A percentile compares a stretch with the other conserved stretches of the same genome.
phyloP scores from a whole-genome alignment of 2,888 invertebrate species.

The Diplazon laetatorius region DNA sequence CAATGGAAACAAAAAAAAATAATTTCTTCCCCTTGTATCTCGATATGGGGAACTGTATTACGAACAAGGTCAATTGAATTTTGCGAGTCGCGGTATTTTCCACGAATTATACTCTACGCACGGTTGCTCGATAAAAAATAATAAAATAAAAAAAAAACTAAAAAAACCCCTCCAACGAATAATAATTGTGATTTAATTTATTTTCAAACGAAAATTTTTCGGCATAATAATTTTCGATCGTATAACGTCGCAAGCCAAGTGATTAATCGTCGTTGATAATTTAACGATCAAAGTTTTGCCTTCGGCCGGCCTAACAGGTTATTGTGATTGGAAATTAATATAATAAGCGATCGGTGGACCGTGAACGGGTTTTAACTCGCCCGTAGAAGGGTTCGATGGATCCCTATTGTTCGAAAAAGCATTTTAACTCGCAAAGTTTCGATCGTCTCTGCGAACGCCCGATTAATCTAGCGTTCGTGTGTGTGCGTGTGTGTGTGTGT shows the following conservation, averaged over 20 bases:
- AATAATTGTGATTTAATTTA: not conserved
- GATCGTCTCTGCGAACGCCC: slow-evolving; percentile 3
- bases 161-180: too few relatives aligned
- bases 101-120: too few relatives aligned
- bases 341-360: slow-evolving; percentile 4
- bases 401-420: slow-evolving; percentile 15
- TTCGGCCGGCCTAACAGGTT: not conserved
- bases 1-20: too few relatives aligned
- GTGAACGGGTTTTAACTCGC: slow-evolving; percentile 13
- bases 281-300: slow-evolving; percentile 42
- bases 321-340: slow-evolving; percentile 35
- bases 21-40: too few relatives aligned
- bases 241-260: not conserved
- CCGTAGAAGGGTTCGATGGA: slow-evolving; percentile 8
- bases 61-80: too few relatives aligned
- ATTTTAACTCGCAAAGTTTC: slow-evolving; percentile 30
- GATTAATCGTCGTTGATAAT: slow-evolving; percentile 30
- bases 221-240: not conserved
- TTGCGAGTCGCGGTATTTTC: too few relatives aligned
- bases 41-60: too few relatives aligned
- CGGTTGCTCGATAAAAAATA: too few relatives aligned
- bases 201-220: not conserved
- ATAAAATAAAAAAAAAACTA: too few relatives aligned
- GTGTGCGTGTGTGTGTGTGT: not conserved
- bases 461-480: slow-evolving; percentile 17